Conservation (phyloP, 1,140 invertebrate species). For the Yoshiicerus persimilis region DNA sequence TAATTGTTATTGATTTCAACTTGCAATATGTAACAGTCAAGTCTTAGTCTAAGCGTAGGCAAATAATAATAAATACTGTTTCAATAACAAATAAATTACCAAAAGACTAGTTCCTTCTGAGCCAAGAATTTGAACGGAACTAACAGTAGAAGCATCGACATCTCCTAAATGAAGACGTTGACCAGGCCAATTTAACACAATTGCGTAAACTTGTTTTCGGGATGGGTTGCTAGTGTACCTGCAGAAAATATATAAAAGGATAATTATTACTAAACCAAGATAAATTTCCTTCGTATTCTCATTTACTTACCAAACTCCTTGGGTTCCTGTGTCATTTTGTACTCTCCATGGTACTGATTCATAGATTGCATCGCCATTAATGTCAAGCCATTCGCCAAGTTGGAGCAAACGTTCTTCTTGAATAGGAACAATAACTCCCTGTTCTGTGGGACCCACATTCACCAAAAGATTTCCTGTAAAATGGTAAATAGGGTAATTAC, state of each 20-base stretch:
- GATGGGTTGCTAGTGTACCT: not conserved
- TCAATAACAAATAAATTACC: not conserved
- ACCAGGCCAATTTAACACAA: not conserved
- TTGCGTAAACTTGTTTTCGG: not conserved
- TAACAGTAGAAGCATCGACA: not conserved
- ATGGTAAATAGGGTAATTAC: too few species aligned
- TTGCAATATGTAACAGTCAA: too few species aligned
- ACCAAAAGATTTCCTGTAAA: slow-evolving; percentile 59
- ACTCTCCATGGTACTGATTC: slow-evolving; percentile 54
- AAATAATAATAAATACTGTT: too few species aligned
- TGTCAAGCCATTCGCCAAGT: slow-evolving; percentile 60
- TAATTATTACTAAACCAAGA: too few species aligned
- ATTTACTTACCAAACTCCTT: slow-evolving; percentile 53
- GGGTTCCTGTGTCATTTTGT: slow-evolving; percentile 59
- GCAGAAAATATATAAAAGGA: not conserved
- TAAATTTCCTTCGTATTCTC: too few species aligned
- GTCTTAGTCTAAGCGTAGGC: too few species aligned
- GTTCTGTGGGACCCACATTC: slow-evolving; percentile 61
- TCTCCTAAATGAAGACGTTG: not conserved
- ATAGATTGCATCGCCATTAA: slow-evolving; percentile 65
- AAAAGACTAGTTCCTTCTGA: slow-evolving; percentile 50
- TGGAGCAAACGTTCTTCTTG: slow-evolving; percentile 62
- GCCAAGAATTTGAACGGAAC: not conserved
- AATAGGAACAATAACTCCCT: slow-evolving; percentile 61
- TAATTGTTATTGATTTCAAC: not conserved